Conservation (phyloP, 2,888 invertebrate species). For the Operophtera brumata region DNA sequence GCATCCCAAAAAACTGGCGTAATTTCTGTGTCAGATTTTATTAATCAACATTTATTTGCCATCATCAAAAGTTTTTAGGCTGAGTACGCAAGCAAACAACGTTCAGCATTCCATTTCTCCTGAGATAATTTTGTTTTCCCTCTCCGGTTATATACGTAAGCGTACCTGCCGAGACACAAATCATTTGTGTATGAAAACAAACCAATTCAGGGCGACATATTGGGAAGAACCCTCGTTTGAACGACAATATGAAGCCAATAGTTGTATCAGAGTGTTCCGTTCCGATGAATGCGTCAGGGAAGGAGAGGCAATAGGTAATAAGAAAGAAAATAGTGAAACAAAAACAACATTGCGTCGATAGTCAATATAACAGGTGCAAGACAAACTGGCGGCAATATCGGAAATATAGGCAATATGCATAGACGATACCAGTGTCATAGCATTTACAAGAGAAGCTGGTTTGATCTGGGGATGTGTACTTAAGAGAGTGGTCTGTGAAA, state of each 20-base stretch:
- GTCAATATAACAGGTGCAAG: constrained; percentile 60
- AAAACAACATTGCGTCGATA: constrained; percentile 46
- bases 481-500: too few species aligned
- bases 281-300: constrained; percentile 51
- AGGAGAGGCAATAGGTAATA: constrained; percentile 55
- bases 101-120: constrained; percentile 6
- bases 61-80: constrained; percentile 2
- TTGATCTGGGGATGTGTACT: neutral
- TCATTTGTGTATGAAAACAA: constrained; percentile 47
- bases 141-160: constrained; percentile 33
- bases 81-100: constrained; percentile 4
- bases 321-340: constrained; percentile 43
- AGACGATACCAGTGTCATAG: constrained; percentile 1
- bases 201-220: constrained; percentile 46
- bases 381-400: constrained; percentile 70
- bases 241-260: constrained; percentile 54
- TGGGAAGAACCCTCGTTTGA: constrained; percentile 42
- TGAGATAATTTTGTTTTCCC: constrained; percentile 29
- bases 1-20: too few species aligned
- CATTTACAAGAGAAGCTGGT: neutral
- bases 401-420: constrained; percentile 41
- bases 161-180: constrained; percentile 37
- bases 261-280: constrained; percentile 48
- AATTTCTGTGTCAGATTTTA: too few species aligned
- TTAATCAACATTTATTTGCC: neutral